Base-by-base conservation (phyloP, 2,888 invertebrate genomes). In the Xanthorhoe spadicearia region DNA sequence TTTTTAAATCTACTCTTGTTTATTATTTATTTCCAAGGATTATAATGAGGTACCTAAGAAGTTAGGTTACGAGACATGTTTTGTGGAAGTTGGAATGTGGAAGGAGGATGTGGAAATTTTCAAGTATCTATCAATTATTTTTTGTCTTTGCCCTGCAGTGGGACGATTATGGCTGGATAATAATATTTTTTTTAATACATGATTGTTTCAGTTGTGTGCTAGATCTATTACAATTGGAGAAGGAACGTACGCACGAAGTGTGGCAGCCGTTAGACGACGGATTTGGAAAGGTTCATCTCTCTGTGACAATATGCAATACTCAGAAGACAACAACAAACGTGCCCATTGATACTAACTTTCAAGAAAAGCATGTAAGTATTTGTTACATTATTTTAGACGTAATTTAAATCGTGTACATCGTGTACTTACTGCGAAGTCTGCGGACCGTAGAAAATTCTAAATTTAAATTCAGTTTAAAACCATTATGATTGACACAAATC, bases 201-300 rank as follows among this genome's bases (percentile, higher is more conserved):
- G 0, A 3, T 38, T 43, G 13, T 77, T 74, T 46, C 68, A 92
- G 92, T 73, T 87, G 89, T 75, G 78, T 83, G 70, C 65, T 92
- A 81, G 89, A 92, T 70, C 74, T 92, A 46, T 83, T 87, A 3
- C 71, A 66, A 1, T 72, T 85, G 15, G 86, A 88, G 46, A 85
- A 79, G 62, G 90, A 92, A 70, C 83, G 88, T 0, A 90, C 91
- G 0, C 91, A 92, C 52, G 88, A 91, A 48, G 78, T 91, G 19
- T 90, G 89, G 88, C 83, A 85, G 64, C 71, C 82, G 6, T 67
- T 93, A 35, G 89, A 90, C 38, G 86, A 87, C 23, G 89, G 87
- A 0, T 91, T 83, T 32, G 92, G 92, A 3, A 77, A 77, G 0
- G 61, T 92, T 28, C 90, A 91, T 72, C 69, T 92, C 13, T 85